Evolutionary conservation across 2,888 invertebrate species (phyloP).

Genomic region (Leptopilina myrica): DNA sequence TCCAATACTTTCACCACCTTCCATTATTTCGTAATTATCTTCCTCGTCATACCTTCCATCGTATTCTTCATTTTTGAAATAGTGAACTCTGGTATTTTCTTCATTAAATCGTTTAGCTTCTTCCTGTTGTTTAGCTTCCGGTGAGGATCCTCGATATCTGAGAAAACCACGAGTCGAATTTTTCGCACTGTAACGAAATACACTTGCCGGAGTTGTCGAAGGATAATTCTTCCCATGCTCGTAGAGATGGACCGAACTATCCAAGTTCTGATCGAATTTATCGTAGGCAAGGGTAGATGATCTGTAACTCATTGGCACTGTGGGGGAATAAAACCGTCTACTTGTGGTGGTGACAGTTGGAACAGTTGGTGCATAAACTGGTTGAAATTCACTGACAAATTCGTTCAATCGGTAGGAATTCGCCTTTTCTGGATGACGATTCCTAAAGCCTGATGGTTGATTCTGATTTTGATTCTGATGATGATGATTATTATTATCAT

Average conservation of each 20-base stretch:
- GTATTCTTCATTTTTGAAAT: neutral
- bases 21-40: constrained; percentile 54
- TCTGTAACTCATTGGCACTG: constrained; percentile 67
- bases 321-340: constrained; percentile 69
- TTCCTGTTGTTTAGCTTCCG: neutral
- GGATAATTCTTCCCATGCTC: constrained; percentile 57
- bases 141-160: neutral
- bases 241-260: constrained; percentile 68
- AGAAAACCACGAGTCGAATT: constrained; percentile 7
- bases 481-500: no score
- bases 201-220: constrained; percentile 48
- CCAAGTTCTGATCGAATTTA: constrained; percentile 64
- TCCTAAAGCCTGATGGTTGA: constrained; percentile 42
- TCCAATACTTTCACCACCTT: constrained; percentile 59
- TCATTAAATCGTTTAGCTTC: neutral
- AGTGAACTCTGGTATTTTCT: neutral
- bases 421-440: constrained; percentile 47
- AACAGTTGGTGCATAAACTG: constrained; percentile 72
- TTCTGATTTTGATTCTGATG: no score
- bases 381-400: constrained; percentile 61
- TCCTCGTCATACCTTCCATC: neutral
- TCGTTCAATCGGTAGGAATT: constrained; percentile 43
- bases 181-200: constrained; percentile 41
- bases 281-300: constrained; percentile 63
- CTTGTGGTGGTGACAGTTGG: constrained; percentile 72